Base-by-base conservation (phyloP, 2,113 vertebrate genomes). In the Actinemys pallida region DNA sequence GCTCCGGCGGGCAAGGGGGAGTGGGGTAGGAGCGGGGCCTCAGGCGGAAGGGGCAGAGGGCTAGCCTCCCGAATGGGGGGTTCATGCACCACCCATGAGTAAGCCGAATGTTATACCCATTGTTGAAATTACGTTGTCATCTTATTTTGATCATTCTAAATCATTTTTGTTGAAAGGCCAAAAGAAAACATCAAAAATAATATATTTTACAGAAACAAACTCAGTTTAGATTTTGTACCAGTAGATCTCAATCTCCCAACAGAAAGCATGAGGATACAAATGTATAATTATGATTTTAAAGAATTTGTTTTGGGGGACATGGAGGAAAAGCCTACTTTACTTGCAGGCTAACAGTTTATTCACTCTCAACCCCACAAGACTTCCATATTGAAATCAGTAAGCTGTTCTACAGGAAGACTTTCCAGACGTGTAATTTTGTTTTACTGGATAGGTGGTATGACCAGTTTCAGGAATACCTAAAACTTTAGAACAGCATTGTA, bases 61-160 rank as follows among this genome's bases (percentile, higher is more conserved):
- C 57, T 62, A 62, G 27, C 12, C 11, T 31, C 57, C 57, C 24
- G 5, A 12, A 13, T 31, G 12, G 12, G 27, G 56, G 24, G 5
- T 57, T 57, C 25, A 27, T 22, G 5, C 56, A 62, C 5, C 57
- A 62, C 57, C 57, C 27, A 6, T 31, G 57, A 72, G 65, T 31
- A 91, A 87, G 17, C 39, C 81, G 54, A 85, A 83, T 90, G 50
- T 88, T 0, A 0, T 83, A 35, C 50, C 83, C 86, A 9, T 50
- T 91, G 92, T 42, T 84, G 75, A 78, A 50, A 6, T 78, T 53
- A 47, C 1, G 0, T 75, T 91, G 54, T 86, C 0, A 0, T 90
- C 65, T 11, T 83, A 81, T 83, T 91, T 86, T 85, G 92, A 90
- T 90, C 10, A 10, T 88, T 93, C 75, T n/a, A 5, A 82, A 13